Evolutionary conservation across 2,113 vertebrate genomes (phyloP).

Genomic region (Nothobranchius furzeri): DNA sequence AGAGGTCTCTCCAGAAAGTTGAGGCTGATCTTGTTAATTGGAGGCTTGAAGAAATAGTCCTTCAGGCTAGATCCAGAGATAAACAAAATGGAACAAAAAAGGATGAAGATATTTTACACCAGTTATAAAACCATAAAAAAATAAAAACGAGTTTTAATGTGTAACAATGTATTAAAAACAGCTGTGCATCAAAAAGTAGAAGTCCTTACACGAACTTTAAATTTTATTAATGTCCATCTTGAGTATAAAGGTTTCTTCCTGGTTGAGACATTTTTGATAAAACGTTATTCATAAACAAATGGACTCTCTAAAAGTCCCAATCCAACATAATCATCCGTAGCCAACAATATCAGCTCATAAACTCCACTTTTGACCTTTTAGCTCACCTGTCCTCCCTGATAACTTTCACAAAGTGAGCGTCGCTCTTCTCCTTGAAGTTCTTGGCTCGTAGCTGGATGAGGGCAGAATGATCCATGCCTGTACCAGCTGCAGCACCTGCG

Average conservation of each 20-base stretch:
- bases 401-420: constrained; percentile 96
- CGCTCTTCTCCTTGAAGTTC: constrained; percentile 92
- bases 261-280: constrained; percentile 1
- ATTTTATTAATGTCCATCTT: background rate
- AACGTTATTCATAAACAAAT: background rate
- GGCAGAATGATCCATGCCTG: constrained; percentile 88
- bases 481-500: constrained; percentile 73
- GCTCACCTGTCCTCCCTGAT: constrained; percentile 96
- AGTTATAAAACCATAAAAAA: background rate
- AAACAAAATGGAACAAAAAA: background rate
- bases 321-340: background rate
- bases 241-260: constrained; percentile 11
- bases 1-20: constrained; percentile 91
- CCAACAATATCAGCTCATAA: constrained; percentile 3
- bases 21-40: constrained; percentile 96
- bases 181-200: background rate
- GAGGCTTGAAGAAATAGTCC: constrained; percentile 98
- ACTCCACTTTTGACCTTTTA: constrained; percentile 58
- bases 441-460: constrained; percentile 93
- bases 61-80: constrained; percentile 81
- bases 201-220: background rate
- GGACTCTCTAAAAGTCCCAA: background rate
- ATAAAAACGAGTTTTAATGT: background rate
- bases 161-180: background rate
- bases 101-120: background rate